A percentile compares a stretch with the other conserved stretches of the same genome.
Conservation (phyloP, 2,888 invertebrate species). For the Campoplex nolae region DNA sequence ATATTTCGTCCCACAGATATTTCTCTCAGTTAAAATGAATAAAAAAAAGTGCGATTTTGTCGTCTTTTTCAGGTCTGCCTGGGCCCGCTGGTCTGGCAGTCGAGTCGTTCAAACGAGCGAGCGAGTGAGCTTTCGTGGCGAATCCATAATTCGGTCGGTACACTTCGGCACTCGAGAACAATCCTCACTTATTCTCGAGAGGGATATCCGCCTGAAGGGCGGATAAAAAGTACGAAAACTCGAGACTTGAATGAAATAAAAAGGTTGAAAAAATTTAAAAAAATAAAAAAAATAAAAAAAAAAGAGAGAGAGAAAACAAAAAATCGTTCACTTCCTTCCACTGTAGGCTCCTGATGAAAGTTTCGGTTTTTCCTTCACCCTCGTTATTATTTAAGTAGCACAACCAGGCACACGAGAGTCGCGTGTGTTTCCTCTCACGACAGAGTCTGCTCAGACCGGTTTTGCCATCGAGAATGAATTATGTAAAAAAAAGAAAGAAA, state of each 20-base stretch:
- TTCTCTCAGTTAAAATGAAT: background rate
- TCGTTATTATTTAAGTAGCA: slow-evolving; percentile 22
- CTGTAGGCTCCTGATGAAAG: background rate
- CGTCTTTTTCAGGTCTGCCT: background rate
- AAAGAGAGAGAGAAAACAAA: too few species aligned
- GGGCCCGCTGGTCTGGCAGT: slow-evolving; percentile 28
- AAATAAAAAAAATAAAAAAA: too few species aligned
- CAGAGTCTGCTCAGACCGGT: slow-evolving; percentile 1
- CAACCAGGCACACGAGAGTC: slow-evolving; percentile 14
- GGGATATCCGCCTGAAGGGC: background rate
- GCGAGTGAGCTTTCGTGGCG: slow-evolving; percentile 51
- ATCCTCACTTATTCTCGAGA: slow-evolving; percentile 27
- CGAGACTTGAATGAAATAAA: background rate
- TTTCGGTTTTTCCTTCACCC: slow-evolving; percentile 5
- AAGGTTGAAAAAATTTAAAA: background rate
- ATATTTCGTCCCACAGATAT: background rate
- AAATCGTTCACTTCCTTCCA: too few species aligned
- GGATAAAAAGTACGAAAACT: slow-evolving; percentile 17
- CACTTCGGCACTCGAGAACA: slow-evolving; percentile 29
- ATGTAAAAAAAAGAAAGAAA: background rate
- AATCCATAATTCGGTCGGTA: slow-evolving; percentile 60
- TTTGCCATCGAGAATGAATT: slow-evolving; percentile 17
- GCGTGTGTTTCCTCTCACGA: background rate
- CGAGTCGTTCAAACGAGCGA: slow-evolving; percentile 6
- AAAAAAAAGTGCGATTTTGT: background rate